Evolutionary conservation across 1,140 invertebrate genomes (phyloP).

Genomic region (Adelges cooleyi): DNA sequence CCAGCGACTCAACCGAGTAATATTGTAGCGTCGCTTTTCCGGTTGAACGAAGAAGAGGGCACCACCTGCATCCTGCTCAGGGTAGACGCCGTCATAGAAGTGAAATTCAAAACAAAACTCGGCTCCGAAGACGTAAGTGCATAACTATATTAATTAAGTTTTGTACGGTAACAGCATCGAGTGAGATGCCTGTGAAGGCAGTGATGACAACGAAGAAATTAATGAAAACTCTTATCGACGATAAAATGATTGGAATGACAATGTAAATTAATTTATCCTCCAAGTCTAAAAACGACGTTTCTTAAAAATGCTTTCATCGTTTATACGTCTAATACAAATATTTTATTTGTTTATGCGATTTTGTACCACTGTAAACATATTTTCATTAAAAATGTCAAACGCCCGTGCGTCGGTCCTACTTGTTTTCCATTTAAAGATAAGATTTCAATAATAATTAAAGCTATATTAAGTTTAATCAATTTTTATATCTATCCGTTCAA

Average conservation of each 20-base stretch:
- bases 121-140: constrained; percentile 32
- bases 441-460: too few species aligned
- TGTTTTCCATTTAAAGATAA: too few species aligned
- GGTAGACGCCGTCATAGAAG: constrained; percentile 34
- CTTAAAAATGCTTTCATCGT: too few species aligned
- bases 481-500: too few species aligned
- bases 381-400: not conserved
- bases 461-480: too few species aligned
- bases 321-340: not conserved
- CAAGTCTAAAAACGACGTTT: too few species aligned
- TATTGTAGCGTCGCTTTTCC: constrained; percentile 31
- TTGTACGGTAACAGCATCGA: not conserved
- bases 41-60: constrained; percentile 31
- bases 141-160: not conserved
- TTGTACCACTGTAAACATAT: not conserved
- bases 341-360: not conserved
- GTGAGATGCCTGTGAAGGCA: too few species aligned
- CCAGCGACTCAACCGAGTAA: constrained; percentile 15
- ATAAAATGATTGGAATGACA: too few species aligned
- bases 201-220: too few species aligned
- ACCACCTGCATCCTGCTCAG: constrained; percentile 34
- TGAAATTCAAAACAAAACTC: constrained; percentile 34
- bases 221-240: too few species aligned
- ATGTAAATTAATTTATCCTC: too few species aligned
- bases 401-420: too few species aligned